phyloP scores from a whole-genome alignment of 2,113 vertebrate genomes.

The Petaurus breviceps region DNA sequence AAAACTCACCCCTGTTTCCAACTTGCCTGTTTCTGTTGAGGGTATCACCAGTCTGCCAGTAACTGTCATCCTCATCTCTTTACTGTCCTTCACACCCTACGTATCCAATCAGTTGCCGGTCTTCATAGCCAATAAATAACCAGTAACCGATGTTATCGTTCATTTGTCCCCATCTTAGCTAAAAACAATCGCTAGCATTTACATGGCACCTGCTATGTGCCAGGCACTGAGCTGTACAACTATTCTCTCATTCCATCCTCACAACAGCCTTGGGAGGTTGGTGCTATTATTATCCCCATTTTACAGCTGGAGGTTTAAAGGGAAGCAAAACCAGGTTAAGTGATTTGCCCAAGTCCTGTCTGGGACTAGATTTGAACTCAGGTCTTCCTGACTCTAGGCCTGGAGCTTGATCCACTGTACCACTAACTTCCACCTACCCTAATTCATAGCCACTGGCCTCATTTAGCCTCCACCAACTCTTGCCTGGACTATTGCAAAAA shows the following conservation, averaged over 20 bases:
- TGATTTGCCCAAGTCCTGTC: background rate
- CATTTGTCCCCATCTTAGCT: no score
- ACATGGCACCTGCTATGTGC: no score
- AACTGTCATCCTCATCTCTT: no score
- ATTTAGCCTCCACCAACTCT: background rate
- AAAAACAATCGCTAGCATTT: no score
- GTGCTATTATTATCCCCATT: background rate
- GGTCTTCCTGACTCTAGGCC: background rate
- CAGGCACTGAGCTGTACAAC: no score
- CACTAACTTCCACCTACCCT: background rate
- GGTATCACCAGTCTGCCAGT: background rate
- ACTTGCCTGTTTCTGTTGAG: background rate
- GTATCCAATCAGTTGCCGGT: no score
- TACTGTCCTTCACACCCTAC: no score
- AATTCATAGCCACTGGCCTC: no score
- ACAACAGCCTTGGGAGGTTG: background rate
- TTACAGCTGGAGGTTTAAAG: background rate
- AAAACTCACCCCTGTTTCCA: background rate
- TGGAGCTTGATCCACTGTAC: no score
- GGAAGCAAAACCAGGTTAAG: background rate
- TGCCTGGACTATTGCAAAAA: background rate
- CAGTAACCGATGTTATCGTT: no score
- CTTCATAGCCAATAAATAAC: no score
- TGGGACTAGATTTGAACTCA: background rate
- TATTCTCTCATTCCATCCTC: background rate